phyloP scores from a whole-genome alignment of 2,888 invertebrate species.

The Axea sp. region DNA sequence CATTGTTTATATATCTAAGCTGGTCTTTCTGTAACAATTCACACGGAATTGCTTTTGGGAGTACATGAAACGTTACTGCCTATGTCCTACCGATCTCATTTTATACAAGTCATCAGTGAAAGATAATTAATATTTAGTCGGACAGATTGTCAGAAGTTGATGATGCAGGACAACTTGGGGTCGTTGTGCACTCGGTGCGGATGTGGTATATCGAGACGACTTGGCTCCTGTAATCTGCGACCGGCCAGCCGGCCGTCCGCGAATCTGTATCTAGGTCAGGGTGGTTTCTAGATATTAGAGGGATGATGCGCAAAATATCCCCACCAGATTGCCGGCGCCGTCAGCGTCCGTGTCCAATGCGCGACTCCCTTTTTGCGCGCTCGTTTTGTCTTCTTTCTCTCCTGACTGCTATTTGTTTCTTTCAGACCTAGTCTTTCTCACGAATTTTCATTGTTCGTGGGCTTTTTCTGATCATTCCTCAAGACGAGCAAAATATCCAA shows the following conservation, averaged over 20 bases:
- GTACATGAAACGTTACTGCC: too few species aligned
- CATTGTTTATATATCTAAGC: too few species aligned
- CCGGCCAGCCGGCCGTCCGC: conserved; percentile 55
- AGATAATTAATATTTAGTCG: too few species aligned
- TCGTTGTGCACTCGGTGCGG: too few species aligned
- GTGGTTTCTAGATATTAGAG: conserved; percentile 76
- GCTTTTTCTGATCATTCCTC: conserved; percentile 13
- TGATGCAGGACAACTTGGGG: too few species aligned
- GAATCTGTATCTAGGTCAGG: conserved; percentile 73
- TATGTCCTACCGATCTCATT: too few species aligned
- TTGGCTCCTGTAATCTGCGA: conserved; percentile 44
- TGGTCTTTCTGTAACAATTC: too few species aligned
- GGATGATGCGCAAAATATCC: conserved; percentile 78
- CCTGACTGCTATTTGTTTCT: conserved; percentile 11
- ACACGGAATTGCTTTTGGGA: too few species aligned
- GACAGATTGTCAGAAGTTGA: too few species aligned
- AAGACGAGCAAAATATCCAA: too few species aligned
- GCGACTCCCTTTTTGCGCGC: conserved; percentile 30
- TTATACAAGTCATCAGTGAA: too few species aligned
- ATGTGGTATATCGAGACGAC: too few species aligned
- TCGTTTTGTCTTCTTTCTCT: conserved; percentile 19
- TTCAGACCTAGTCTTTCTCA: conserved; percentile 11
- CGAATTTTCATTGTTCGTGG: conserved; percentile 23
- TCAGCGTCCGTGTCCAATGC: conserved; percentile 45
- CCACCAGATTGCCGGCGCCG: conserved; percentile 67